Percentiles rank a stretch among this genome's conserved stretches.
Evolutionary conservation across 2,113 vertebrate genomes (phyloP).

Genomic region (Mormyrus lacerda): DNA sequence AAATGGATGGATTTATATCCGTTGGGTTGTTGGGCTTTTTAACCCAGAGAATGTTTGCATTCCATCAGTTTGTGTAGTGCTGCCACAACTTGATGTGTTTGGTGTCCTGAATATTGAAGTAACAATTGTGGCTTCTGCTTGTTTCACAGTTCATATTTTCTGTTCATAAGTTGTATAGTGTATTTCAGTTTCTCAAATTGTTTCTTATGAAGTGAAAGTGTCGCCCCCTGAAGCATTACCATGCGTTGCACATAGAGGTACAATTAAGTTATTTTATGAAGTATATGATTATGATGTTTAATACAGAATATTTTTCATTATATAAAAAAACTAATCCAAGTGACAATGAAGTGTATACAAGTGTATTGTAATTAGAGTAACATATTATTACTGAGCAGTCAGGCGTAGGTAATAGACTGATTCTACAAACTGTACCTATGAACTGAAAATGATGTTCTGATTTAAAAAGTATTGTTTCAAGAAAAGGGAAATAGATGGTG

Average conservation of each 20-base stretch:
- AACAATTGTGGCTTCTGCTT: neutral
- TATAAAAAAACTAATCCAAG: neutral
- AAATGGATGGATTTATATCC: neutral
- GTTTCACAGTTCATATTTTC: neutral
- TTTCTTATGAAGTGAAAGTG: neutral
- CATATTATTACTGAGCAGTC: neutral
- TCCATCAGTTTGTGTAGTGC: neutral
- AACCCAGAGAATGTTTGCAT: neutral
- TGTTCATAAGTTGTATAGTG: neutral
- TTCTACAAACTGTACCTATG: neutral
- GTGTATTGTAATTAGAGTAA: neutral
- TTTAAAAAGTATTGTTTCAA: neutral
- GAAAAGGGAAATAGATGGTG: neutral
- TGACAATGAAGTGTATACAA: neutral
- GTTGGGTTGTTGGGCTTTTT: neutral
- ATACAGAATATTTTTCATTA: conserved; percentile 2
- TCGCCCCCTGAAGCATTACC: neutral
- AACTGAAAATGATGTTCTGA: neutral
- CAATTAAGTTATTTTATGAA: neutral
- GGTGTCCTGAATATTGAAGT: neutral
- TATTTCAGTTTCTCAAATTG: neutral
- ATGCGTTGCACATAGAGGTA: neutral
- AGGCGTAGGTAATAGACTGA: neutral
- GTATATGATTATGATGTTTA: neutral
- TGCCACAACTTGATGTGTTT: neutral